A percentile compares a stretch with the other conserved stretches of the same genome.
phyloP scores from a whole-genome alignment of 2,113 vertebrate genomes.

The Ploceus nigricollis region DNA sequence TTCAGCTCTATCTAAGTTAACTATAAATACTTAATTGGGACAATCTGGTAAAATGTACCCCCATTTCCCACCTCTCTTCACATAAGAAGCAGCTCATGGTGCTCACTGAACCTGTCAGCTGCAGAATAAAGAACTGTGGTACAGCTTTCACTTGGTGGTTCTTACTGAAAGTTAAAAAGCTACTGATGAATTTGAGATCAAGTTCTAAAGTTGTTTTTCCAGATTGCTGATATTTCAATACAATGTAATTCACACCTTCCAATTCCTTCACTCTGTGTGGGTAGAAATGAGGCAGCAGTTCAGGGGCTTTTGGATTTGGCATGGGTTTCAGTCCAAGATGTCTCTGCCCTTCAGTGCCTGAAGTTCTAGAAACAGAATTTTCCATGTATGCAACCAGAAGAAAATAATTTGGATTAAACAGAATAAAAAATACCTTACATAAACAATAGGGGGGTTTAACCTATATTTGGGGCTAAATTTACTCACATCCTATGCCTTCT shows the following conservation, averaged over 20 bases:
- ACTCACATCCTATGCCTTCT: neutral
- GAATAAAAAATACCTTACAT: neutral
- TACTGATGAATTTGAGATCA: neutral
- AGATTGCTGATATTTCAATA: neutral
- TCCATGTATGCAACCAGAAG: neutral
- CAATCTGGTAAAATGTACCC: neutral
- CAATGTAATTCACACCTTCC: neutral
- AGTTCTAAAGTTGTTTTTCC: neutral
- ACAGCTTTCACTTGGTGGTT: neutral
- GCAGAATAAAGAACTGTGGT: neutral
- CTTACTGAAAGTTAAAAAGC: neutral
- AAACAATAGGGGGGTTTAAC: rapidly evolving
- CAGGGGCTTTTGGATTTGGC: neutral
- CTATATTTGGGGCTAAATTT: neutral
- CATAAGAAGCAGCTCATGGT: neutral
- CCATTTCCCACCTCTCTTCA: neutral
- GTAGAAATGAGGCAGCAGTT: neutral
- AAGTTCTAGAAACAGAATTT: neutral
- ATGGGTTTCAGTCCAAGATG: neutral
- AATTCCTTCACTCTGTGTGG: neutral
- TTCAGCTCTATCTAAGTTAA: neutral
- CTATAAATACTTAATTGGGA: neutral
- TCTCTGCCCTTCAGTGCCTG: neutral
- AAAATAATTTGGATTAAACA: neutral
- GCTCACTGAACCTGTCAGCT: neutral